phyloP scores from a whole-genome alignment of 92 coral and sea anemone species.

The Parazoanthus swiftii region DNA sequence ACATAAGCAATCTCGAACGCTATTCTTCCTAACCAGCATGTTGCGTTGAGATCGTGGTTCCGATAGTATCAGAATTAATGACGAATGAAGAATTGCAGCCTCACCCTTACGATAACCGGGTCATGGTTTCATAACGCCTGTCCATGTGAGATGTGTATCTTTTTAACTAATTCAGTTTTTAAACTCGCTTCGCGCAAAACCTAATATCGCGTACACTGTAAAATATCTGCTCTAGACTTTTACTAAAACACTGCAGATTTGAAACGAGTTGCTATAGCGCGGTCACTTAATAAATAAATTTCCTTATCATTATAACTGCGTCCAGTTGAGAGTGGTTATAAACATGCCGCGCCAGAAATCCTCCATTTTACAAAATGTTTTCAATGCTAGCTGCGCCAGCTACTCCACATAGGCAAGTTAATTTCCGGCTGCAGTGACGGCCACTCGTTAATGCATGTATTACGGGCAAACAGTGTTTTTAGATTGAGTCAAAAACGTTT shows the following conservation, averaged over 20 bases:
- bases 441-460: slow-evolving; percentile 66
- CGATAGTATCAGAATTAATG: slow-evolving; percentile 36
- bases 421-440: slow-evolving; percentile 63
- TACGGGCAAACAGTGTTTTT: slow-evolving; percentile 71
- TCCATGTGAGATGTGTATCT: neutral
- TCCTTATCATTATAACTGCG: slow-evolving; percentile 44
- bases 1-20: slow-evolving; percentile 56
- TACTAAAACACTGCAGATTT: slow-evolving; percentile 12
- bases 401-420: slow-evolving; percentile 47
- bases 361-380: slow-evolving; percentile 49
- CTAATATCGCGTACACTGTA: neutral
- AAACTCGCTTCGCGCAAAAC: slow-evolving; percentile 17
- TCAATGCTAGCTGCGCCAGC: slow-evolving; percentile 48
- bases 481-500: slow-evolving; percentile 72
- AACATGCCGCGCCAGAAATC: slow-evolving; percentile 40
- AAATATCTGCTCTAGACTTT: slow-evolving; percentile 5
- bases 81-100: slow-evolving; percentile 17
- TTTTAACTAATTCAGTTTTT: slow-evolving; percentile 30
- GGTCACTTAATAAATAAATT: slow-evolving; percentile 42
- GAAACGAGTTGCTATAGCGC: slow-evolving; percentile 15
- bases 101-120: slow-evolving; percentile 34
- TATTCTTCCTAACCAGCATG: slow-evolving; percentile 54
- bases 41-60: slow-evolving; percentile 37
- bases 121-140: neutral
- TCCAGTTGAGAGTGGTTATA: slow-evolving; percentile 39